Evolutionary conservation across 2,113 vertebrate genomes (phyloP), one percentile per base, ranked within the genome.

Genomic region (Pavo muticus): DNA sequence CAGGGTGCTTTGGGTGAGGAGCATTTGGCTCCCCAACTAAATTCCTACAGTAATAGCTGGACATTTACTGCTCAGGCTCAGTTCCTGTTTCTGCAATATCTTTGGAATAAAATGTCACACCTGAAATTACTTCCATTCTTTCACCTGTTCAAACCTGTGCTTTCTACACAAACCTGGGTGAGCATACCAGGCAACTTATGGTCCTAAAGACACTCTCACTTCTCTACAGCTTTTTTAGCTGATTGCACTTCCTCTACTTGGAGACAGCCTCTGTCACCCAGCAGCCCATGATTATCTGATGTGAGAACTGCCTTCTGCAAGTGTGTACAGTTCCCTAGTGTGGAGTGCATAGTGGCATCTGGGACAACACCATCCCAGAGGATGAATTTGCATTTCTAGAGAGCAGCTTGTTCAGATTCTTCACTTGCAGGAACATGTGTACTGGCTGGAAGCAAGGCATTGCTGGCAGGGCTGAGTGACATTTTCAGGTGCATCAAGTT

Each of bases 391-490:
- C 72, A 45, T 78, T 94, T 40, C 65, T 25, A 40, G 29, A 23
- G 67, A 35, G 68, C 35, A 70, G 63, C 92, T 82, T 32, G 35
- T 80, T 97, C 59, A 78, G 73, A 78, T 37, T 84, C 61, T 84
- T 77, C 42, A 18, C 97, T 80, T 97, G 97, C 63, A 92, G 87
- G 71, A 83, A 88, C 96, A 81, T 0, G 89, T 75, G 67, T 18
- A 16, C 35, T 45, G 64, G 44, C 29, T 86, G 10, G 57, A 91
- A 94, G 45, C 9, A 32, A 86, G n/a, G n/a, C 29, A 86, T 93
- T 20, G 20, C 92, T 93, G 5, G 16, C 11, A 32, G 78, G 84
- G 88, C 69, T 91, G 37, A 92, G 93, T 83, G 91, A 88, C 82
- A 91, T 75, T 59, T 90, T 59, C 65, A 40, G 72, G 54, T 5